Conservation (phyloP, 2,113 vertebrate species). For the Passer montanus region DNA sequence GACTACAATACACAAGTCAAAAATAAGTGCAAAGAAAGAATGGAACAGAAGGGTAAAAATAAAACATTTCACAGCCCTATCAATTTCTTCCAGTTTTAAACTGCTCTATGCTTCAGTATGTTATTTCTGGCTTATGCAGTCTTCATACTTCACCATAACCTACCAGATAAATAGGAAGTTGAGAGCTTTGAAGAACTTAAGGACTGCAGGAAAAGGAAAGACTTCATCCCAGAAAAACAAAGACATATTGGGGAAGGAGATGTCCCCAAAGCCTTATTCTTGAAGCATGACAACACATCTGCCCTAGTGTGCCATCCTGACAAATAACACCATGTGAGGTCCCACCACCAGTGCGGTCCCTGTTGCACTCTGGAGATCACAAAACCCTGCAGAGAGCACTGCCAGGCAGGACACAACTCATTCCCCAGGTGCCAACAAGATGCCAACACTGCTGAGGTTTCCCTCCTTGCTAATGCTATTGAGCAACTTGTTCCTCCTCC, state of each 20-base stretch:
- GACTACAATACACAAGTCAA: neutral
- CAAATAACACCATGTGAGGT: rapidly evolving
- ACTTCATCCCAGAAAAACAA: neutral
- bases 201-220: neutral
- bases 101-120: neutral
- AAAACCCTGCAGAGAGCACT: neutral
- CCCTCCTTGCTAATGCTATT: neutral
- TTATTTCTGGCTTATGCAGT: conserved; percentile 29
- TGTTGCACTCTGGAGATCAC: neutral
- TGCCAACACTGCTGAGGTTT: rapidly evolving
- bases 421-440: neutral
- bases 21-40: neutral
- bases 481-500: neutral
- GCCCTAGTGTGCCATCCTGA: neutral
- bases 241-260: neutral
- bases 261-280: neutral
- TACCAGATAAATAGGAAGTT: neutral
- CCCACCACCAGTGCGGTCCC: neutral
- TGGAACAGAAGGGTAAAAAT: conserved; percentile 21
- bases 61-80: neutral
- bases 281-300: rapidly evolving
- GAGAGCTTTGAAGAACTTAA: neutral
- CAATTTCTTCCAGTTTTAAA: neutral
- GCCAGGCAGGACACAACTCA: neutral
- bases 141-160: neutral